These are phyloP conservation scores for Gnathonemus longibarbis DNA, from an alignment of 2,113 vertebrate genomes.

Conservation along the genomic window DNA sequence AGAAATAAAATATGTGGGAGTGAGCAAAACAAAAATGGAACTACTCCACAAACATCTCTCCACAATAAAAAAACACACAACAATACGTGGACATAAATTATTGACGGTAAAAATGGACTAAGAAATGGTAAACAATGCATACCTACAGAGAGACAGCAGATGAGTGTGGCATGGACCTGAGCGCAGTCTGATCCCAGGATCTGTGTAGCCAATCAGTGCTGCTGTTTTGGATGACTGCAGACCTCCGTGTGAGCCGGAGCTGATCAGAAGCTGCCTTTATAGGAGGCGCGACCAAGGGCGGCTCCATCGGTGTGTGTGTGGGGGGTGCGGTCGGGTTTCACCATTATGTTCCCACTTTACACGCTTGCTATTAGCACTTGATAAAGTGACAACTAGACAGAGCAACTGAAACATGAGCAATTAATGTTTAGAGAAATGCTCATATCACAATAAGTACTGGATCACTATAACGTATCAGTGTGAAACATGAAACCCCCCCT, in stretches of 20 bases:
- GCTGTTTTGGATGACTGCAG: neutral
- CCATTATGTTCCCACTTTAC: neutral
- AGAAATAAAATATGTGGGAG: neutral
- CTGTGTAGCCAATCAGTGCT: neutral
- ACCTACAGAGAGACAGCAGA: neutral
- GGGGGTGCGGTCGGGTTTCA: neutral
- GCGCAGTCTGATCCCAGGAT: neutral
- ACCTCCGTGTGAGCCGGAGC: neutral
- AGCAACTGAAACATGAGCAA: neutral
- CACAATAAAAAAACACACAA: neutral
- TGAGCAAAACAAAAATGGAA: neutral
- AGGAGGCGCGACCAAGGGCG: neutral
- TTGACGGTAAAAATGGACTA: neutral
- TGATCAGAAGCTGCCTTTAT: neutral
- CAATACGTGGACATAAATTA: neutral
- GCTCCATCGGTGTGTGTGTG: neutral
- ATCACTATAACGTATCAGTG: neutral
- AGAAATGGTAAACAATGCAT: neutral
- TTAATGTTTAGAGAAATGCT: neutral
- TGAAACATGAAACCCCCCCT: neutral
- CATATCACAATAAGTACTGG: neutral
- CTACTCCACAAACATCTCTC: neutral
- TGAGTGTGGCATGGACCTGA: neutral
- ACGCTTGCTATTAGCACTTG: neutral
- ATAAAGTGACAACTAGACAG: neutral